Evolutionary conservation across 2,888 invertebrate species (phyloP), one percentile per base, ranked within the genome.

Genomic region (Ferrisia virgata): DNA sequence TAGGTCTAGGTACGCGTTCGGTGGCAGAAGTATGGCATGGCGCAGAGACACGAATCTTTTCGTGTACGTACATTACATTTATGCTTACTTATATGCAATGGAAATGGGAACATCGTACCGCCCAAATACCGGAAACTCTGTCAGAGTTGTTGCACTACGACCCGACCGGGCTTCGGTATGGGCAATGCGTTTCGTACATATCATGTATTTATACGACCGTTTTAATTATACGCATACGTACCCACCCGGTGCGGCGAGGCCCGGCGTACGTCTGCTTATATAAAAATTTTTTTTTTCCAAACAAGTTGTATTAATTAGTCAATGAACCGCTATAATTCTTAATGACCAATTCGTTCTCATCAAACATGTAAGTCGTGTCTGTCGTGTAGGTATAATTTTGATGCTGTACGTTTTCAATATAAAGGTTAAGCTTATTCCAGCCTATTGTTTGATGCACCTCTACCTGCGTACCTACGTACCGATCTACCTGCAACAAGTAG

Each of bases 231-330:
- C 72, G 25, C 36, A 76, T 76, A 76, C 72, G 25, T 58, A 25
- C 47, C 8, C 18, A 58, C 25, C 22, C 25, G 28, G 25, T 13
- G 64, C 28, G 15, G 8, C n/a, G n/a, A n/a, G n/a, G n/a, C n/a
- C n/a, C 15, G 69, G 11, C 31, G 72, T n/a, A n/a, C n/a, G n/a
- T n/a, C 5, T 72, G n/a, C 15, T 11, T 13, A 80, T 31, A 18
- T 31, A 53, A 28, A 33, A n/a, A n/a, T n/a, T n/a, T n/a, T n/a
- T n/a, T n/a, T 47, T 53, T 80, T 47, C 31, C 47, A 53, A 79
- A 79, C 79, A 43, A 11, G 43, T 22, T n/a, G 80, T 33, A 80
- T 80, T 80, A 80, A 80, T 80, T 80, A 80, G 80, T 47, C 80
- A 28, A 80, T 80, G 80, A 80, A 80, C 80, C 80, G 80, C 53